Conservation (phyloP, 1,140 invertebrate species). For the Plodia interpunctella region DNA sequence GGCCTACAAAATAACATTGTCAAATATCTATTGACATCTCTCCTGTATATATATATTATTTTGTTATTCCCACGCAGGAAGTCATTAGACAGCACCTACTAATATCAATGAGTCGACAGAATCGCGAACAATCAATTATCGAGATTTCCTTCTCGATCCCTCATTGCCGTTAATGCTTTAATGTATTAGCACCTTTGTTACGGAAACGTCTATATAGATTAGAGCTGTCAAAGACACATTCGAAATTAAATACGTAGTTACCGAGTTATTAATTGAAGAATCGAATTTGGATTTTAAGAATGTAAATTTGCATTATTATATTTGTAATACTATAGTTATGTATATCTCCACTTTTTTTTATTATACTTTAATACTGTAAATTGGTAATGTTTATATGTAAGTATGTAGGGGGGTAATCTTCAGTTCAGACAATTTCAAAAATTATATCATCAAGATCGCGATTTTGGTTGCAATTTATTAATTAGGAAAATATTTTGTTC, state of each 20-base stretch:
- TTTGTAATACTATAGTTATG: too few species aligned
- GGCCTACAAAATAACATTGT: too few species aligned
- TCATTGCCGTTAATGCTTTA: slow-evolving; percentile 17
- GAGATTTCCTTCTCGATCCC: slow-evolving; percentile 14
- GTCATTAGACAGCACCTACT: slow-evolving; percentile 3
- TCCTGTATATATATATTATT: neutral
- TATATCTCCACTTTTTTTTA: too few species aligned
- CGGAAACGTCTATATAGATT: slow-evolving; percentile 11
- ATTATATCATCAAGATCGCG: too few species aligned
- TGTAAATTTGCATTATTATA: too few species aligned
- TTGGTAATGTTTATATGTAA: too few species aligned
- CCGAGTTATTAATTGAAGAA: slow-evolving; percentile 3
- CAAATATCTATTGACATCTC: neutral
- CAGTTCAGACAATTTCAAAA: too few species aligned
- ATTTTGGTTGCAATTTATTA: too few species aligned
- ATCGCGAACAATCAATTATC: slow-evolving; percentile 21
- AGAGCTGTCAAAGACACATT: slow-evolving; percentile 13
- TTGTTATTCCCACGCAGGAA: neutral
- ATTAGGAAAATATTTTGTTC: too few species aligned
- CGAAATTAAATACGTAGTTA: slow-evolving; percentile 3
- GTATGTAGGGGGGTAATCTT: too few species aligned
- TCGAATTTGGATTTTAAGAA: too few species aligned
- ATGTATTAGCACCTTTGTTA: slow-evolving; percentile 23
- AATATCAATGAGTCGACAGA: slow-evolving; percentile 22
- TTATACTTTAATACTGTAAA: too few species aligned